Evolutionary conservation across 2,888 invertebrate genomes (phyloP), one percentile per base, ranked within the genome.

Genomic region (Prosopocoilus inquinatus): DNA sequence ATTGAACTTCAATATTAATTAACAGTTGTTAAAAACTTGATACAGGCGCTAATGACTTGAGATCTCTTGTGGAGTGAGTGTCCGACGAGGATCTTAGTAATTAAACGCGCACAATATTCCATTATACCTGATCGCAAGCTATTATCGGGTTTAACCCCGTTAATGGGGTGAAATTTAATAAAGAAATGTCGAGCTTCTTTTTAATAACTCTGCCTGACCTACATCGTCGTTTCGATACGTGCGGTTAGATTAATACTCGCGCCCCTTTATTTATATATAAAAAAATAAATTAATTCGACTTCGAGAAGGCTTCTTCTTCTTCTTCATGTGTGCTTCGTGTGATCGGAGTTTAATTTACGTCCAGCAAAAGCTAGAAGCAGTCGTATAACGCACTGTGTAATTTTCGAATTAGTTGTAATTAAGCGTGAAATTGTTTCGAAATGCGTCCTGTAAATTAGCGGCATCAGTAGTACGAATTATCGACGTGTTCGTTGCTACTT

Each of bases 1-100:
- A 53, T 53, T 44, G 53, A 53, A 53, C 48, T 53, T 53, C 53
- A 47, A 44, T 53, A 53, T 53, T 53, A 53, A 53, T 53, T 53
- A 53, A 47, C 47, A 47, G 53, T 47, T 53, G 53, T 53, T 53
- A 47, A 53, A 53, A 36, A 53, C 47, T 43, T 47, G 53, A 53
- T 53, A 53, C 13, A 43, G 33, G 16, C 43, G 44, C 48, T 53
- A 53, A 53, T 53, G 47, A 48, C 47, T 53, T 48, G n/a, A 15
- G 9, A 9, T 43, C 47, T 34, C 46, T 41, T 38, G 16, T 32
- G 36, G 36, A 32, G 45, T 16, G 46, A 36, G 44, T 41, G 47
- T 47, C 47, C 41, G 53, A 43, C 16, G 53, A 46, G 52, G 48
- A 43, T 43, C 53, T 53, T 53, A 28, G 20, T 28, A 53, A 53